phyloP scores from a whole-genome alignment of 2,113 vertebrate species.

The Cyrtonyx montezumae region DNA sequence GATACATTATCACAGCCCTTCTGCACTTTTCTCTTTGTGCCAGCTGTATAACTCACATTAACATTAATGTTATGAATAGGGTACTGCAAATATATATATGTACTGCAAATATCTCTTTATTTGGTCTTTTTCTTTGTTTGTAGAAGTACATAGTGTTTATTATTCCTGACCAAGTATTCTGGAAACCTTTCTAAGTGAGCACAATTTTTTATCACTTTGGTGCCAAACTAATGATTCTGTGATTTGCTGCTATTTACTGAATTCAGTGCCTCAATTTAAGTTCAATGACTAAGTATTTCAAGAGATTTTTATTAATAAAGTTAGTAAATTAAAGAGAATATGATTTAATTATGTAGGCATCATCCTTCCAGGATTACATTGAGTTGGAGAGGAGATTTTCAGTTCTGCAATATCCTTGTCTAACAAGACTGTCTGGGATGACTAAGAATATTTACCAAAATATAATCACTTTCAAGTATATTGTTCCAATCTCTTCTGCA shows the following conservation, averaged over 20 bases:
- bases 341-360: not conserved
- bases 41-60: not conserved
- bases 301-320: not conserved
- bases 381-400: not conserved
- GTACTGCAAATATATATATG: not conserved
- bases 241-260: not conserved
- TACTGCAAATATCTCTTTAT: not conserved
- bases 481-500: not conserved
- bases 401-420: not conserved
- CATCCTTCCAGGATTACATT: not conserved
- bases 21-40: not conserved
- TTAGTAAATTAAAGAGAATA: not conserved
- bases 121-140: not conserved
- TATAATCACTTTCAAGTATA: not conserved
- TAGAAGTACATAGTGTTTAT: not conserved
- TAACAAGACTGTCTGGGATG: not conserved
- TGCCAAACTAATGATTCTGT: not conserved
- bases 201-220: not conserved
- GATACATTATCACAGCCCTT: not conserved
- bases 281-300: not conserved
- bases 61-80: not conserved
- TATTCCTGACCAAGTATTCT: not conserved
- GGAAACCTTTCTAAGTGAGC: not conserved
- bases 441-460: not conserved
- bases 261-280: not conserved